Evolutionary conservation across 2,113 vertebrate species (phyloP), one percentile per base, ranked within the genome.

Genomic region (Oryzias woworae): DNA sequence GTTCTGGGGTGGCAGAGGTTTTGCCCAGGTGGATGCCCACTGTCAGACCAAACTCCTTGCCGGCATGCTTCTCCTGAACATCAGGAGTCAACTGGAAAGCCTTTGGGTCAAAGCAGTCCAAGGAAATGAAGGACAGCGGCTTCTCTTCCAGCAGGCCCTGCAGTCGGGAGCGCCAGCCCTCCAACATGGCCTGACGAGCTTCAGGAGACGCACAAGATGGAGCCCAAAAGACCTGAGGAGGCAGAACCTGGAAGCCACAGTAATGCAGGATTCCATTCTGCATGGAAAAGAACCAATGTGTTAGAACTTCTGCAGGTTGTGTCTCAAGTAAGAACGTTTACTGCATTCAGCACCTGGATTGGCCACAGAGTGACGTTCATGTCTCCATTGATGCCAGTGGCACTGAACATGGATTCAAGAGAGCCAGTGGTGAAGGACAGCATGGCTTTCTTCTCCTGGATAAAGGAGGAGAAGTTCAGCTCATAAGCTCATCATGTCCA

Each of bases 311-410:
- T 23, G 23, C 18, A 7, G n/a, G 2, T 8, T 48, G n/a, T 3
- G 4, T 4, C 16, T n/a, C 26, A 28, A 6, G 26, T 18, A 10
- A 48, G n/a, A 1, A 12, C 4, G 14, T 12, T n/a, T 23, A 15
- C 4, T 22, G 5, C 20, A 24, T 26, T 24, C 15, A 14, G 15
- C 73, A 94, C 92, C 92, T 95, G 95, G 43, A 95, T 61, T 24
- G 94, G 94, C 93, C 94, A 95, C 53, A 94, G 90, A 14, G 92
- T 66, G 17, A 95, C 59, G 48, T 94, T 94, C 59, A 95, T 89
- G 82, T 95, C 94, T 45, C 93, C 93, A 4, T 93, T 92, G 68
- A 94, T 57, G 10, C 93, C 94, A 64, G 75, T 69, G 14, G 85
- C 77, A 22, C 82, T 89, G 75, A 93, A 96, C 91, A 92, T 93